Conservation (phyloP, 2,113 vertebrate genomes). For the Elaphurus davidianus region DNA sequence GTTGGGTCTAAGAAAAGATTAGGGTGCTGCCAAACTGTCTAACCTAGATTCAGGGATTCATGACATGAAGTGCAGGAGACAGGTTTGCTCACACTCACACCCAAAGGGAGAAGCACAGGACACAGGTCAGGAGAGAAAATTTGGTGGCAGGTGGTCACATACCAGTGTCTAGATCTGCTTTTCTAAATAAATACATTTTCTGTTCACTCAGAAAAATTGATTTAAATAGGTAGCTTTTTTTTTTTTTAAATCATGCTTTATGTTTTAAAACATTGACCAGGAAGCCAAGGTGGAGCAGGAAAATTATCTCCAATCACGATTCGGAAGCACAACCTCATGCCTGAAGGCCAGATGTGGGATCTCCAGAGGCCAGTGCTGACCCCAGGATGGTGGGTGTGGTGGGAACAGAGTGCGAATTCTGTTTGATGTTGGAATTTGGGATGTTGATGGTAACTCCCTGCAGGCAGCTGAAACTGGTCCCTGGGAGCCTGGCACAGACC, state of each 20-base stretch:
- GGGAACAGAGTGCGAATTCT: neutral
- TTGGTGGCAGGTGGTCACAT: neutral
- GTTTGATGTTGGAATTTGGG: neutral
- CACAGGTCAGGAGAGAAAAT: neutral
- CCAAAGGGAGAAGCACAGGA: neutral
- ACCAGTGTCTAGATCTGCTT: neutral
- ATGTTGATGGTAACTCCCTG: neutral
- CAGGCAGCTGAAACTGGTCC: neutral
- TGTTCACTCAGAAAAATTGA: neutral
- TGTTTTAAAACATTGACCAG: neutral
- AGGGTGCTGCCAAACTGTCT: neutral
- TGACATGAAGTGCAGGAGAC: neutral
- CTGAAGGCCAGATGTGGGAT: neutral
- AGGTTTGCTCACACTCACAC: neutral
- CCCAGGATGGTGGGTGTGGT: fast-evolving
- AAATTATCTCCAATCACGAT: neutral
- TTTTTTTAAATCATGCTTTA: neutral
- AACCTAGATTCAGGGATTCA: neutral
- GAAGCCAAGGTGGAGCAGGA: neutral
- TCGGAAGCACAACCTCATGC: neutral
- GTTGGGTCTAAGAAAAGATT: neutral
- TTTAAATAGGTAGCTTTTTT: neutral
- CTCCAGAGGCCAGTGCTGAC: neutral
- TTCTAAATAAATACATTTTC: neutral
- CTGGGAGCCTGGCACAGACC: neutral